These are phyloP conservation scores for Anthophora plumipes DNA, from an alignment of 2,888 invertebrate genomes.

Conservation along the genomic window DNA sequence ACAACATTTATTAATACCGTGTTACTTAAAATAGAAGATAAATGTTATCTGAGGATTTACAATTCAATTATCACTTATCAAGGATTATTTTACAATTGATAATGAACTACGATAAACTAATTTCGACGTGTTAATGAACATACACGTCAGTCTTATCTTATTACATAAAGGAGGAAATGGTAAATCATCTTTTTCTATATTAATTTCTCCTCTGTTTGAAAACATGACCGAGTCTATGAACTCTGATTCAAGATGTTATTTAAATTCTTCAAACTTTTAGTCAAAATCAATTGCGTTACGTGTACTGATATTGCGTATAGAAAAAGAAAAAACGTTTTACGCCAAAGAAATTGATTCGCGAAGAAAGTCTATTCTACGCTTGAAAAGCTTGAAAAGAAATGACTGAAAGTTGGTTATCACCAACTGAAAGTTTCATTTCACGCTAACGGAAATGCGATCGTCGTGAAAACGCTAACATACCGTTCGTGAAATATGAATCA, in stretches of 20 bases:
- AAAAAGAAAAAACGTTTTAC: not conserved
- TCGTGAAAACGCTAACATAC: constrained; percentile 30
- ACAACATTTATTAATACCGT: not conserved
- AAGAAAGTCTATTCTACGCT: not conserved
- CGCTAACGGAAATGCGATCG: not conserved
- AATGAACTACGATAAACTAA: not conserved
- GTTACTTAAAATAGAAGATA: not conserved
- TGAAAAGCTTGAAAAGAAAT: not conserved
- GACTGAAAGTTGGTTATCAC: not conserved
- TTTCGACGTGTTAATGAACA: not conserved
- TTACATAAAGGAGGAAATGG: too few relatives aligned
- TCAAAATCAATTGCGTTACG: too few relatives aligned
- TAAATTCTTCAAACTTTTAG: too few relatives aligned
- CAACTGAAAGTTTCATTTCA: not conserved
- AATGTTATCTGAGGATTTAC: not conserved
- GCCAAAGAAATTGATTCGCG: not conserved
- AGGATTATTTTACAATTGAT: not conserved
- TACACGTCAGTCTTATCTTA: too few relatives aligned
- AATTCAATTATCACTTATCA: not conserved
- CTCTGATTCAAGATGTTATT: too few relatives aligned
- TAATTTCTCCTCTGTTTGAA: too few relatives aligned
- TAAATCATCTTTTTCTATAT: too few relatives aligned
- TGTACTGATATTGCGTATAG: not conserved
- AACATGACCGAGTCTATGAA: too few relatives aligned
- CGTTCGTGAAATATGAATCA: constrained; percentile 41